Percentiles rank a stretch among this genome's conserved stretches.
Evolutionary conservation across 37 sponge, comb jelly and placozoan genomes (phyloP).

Genomic region (Ianthella basta): DNA sequence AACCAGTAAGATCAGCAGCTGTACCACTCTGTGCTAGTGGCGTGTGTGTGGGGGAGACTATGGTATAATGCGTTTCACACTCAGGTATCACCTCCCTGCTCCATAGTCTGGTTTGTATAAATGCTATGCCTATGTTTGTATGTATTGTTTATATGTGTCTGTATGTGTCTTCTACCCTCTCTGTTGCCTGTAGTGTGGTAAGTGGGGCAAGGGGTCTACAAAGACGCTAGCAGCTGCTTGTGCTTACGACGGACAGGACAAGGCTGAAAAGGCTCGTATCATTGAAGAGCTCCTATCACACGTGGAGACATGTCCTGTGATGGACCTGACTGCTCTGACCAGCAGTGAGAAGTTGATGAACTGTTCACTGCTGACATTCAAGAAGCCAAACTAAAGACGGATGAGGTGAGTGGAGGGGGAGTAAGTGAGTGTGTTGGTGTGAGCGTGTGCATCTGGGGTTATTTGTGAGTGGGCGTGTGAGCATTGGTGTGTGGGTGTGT

Average conservation of each 20-base stretch:
- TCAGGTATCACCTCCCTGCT: no score
- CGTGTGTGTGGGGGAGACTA: no score
- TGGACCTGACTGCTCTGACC: not conserved
- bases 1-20: no score
- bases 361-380: not conserved
- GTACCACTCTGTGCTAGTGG: no score
- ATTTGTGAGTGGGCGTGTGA: no score
- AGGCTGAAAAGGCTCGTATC: not conserved
- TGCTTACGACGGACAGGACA: slow-evolving; percentile 24
- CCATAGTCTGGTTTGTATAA: no score
- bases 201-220: slow-evolving; percentile 2
- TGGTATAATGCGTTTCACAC: no score
- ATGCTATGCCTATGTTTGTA: no score
- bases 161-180: not conserved
- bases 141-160: not conserved
- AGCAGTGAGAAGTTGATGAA: not conserved
- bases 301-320: not conserved
- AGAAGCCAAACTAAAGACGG: slow-evolving; percentile 6
- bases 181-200: not conserved
- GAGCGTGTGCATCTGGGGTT: no score
- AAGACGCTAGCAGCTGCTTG: not conserved
- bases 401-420: slow-evolving; percentile 11
- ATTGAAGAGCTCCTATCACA: not conserved
- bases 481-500: no score
- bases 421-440: no score